Base-by-base conservation (phyloP, 2,113 vertebrate species). In the Thunnus maccoyii region DNA sequence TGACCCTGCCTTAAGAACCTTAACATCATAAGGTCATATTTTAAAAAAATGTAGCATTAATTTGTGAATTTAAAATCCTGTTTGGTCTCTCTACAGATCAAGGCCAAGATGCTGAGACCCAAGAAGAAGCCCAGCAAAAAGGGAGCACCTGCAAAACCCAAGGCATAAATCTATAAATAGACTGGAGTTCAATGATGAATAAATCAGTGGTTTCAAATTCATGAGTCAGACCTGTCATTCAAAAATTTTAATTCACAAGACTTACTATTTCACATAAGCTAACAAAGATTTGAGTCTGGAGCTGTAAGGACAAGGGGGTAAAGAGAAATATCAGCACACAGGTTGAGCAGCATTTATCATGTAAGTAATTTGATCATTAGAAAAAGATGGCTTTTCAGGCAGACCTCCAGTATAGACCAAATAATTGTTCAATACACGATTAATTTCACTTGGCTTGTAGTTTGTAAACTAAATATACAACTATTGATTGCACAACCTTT, bases 1-100 rank as follows among this genome's bases (percentile, higher is more conserved):
- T 13, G 96, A 97, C 36, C 94, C 82, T 27, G 90, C 96, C 0
- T 98, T 99, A 88, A 96, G 96, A 80, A 14, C 9, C 10, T 0
- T 1, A 27, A 25, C 1, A 0, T 3, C 14, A 52, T 0, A 14
- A 5, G 8, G 18, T 65, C 22, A 62, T 36, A 36, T 36, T 36
- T 8, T 5, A 9, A 30, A 58, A 9, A 1, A 11, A 0, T 7
- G 4, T 0, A 36, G 9, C 22, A 22, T 30, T 3, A 0, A 57
- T 48, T 50, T 4, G 50, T 20, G 8, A n/a, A 30, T 22, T 36
- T 36, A 3, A 66, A 27, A 41, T 25, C 12, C 61, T 22, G 2
- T 57, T 51, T 32, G 1, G 4, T 82, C 20, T 47, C n/a, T 54
- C 20, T 56, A 15, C 55, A 96, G 95, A 93, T 94, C 79, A 95